A percentile compares a stretch with the other conserved stretches of the same genome.
These are phyloP conservation scores for Ptychoptera contaminata DNA, from an alignment of 2,888 invertebrate genomes.

Conservation along the genomic window DNA sequence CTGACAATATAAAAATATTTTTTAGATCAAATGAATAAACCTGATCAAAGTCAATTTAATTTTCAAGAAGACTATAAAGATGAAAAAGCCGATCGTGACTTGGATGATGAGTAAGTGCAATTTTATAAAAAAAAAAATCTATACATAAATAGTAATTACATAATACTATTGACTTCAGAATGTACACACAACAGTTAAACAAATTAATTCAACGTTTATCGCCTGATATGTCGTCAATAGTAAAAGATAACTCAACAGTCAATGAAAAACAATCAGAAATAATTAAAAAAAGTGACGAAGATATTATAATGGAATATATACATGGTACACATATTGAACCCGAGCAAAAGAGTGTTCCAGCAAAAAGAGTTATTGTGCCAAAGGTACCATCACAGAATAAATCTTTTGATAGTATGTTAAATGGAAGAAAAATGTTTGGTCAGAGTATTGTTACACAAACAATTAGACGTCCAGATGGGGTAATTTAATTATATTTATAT, in stretches of 20 bases:
- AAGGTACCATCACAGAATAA: background rate
- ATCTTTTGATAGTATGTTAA: background rate
- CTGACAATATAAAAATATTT: slow-evolving; percentile 25
- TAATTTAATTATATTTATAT: background rate
- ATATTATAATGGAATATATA: slow-evolving; percentile 26
- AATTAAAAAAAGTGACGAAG: slow-evolving; percentile 21
- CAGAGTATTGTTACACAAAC: slow-evolving; percentile 37
- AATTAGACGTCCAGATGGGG: slow-evolving; percentile 38
- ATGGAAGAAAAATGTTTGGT: slow-evolving; percentile 31
- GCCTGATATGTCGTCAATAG: slow-evolving; percentile 15
- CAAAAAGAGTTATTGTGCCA: slow-evolving; percentile 15
- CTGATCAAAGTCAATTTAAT: slow-evolving; percentile 16
- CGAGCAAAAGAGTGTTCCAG: slow-evolving; percentile 15
- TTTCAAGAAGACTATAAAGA: slow-evolving; percentile 16
- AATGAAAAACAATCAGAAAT: slow-evolving; percentile 13
- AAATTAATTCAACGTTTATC: slow-evolving; percentile 26
- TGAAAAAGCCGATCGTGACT: slow-evolving; percentile 30
- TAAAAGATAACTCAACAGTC: slow-evolving; percentile 2
- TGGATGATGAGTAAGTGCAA: slow-evolving; percentile 38
- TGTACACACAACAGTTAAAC: slow-evolving; percentile 26
- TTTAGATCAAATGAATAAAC: slow-evolving; percentile 21
- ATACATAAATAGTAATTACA: background rate
- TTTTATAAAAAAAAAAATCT: background rate
- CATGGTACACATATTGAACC: slow-evolving; percentile 27
- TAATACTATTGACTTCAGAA: slow-evolving; percentile 14